phyloP scores from a whole-genome alignment of 2,113 vertebrate genomes.

The Chlamydotis undulata region DNA sequence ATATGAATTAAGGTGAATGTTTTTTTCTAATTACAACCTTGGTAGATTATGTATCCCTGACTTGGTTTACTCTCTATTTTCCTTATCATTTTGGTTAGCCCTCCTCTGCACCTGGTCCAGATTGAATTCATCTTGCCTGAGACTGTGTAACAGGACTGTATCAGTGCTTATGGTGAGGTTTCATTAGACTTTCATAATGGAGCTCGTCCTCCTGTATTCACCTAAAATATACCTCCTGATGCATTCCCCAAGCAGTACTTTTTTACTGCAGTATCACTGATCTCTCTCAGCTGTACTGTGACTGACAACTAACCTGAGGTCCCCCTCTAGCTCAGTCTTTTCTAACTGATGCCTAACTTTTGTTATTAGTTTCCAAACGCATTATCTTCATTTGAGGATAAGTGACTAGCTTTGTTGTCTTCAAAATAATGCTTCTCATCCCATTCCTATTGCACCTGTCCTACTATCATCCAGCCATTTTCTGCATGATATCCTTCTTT shows the following conservation, averaged over 20 bases:
- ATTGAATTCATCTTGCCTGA: not conserved
- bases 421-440: conserved; percentile 29
- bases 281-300: not conserved
- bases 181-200: not conserved
- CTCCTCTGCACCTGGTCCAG: not conserved
- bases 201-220: not conserved
- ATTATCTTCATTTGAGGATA: conserved; percentile 28
- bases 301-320: not conserved
- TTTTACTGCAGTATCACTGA: not conserved
- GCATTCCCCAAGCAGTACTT: not conserved
- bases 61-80: not conserved
- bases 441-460: not conserved
- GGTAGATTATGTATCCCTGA: not conserved
- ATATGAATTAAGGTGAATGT: not conserved
- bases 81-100: not conserved
- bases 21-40: not conserved
- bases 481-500: conserved; percentile 20
- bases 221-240: not conserved
- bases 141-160: not conserved
- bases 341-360: conserved; percentile 28
- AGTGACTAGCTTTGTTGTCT: conserved; percentile 31
- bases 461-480: conserved; percentile 16
- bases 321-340: not conserved
- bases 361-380: conserved; percentile 40
- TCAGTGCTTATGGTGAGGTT: not conserved